phyloP scores from a whole-genome alignment of 2,888 invertebrate species.

The Troides helena region DNA sequence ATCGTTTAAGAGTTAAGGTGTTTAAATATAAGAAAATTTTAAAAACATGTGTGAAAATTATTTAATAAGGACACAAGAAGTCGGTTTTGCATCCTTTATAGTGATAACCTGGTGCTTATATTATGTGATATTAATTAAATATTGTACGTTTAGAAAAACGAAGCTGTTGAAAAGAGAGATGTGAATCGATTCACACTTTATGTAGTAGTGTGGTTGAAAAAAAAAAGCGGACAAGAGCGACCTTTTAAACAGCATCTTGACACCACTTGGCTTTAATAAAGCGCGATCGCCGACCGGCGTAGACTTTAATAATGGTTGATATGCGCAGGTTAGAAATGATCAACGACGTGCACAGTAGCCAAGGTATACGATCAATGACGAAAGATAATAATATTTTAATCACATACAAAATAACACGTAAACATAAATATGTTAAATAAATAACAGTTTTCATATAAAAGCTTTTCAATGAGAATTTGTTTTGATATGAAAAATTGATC shows the following conservation, averaged over 20 bases:
- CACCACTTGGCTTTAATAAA: constrained; percentile 70
- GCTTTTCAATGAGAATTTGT: neutral
- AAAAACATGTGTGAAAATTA: neutral
- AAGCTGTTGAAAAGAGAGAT: neutral
- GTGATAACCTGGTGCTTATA: neutral
- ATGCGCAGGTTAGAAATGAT: neutral
- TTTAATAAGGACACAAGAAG: neutral
- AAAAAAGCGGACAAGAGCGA: constrained; percentile 49
- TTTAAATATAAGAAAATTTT: too few relatives aligned
- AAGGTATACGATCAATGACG: neutral
- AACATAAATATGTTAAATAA: neutral
- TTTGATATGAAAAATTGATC: neutral
- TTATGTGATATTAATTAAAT: neutral
- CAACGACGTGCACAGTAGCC: constrained; percentile 1
- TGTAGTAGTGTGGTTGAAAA: constrained; percentile 36
- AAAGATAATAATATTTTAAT: neutral
- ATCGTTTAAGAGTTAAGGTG: too few relatives aligned
- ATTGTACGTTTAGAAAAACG: neutral
- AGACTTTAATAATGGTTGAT: constrained; percentile 16
- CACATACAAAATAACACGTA: too few relatives aligned
- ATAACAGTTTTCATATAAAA: neutral
- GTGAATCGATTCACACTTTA: constrained; percentile 11
- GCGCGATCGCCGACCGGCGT: constrained; percentile 56
- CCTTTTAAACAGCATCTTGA: constrained; percentile 64
- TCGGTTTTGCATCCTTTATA: neutral